Evolutionary conservation across 2,797 vertebrate genomes (phyloP), one percentile per base, ranked within the genome.

Genomic region (Lacerta viridis): DNA sequence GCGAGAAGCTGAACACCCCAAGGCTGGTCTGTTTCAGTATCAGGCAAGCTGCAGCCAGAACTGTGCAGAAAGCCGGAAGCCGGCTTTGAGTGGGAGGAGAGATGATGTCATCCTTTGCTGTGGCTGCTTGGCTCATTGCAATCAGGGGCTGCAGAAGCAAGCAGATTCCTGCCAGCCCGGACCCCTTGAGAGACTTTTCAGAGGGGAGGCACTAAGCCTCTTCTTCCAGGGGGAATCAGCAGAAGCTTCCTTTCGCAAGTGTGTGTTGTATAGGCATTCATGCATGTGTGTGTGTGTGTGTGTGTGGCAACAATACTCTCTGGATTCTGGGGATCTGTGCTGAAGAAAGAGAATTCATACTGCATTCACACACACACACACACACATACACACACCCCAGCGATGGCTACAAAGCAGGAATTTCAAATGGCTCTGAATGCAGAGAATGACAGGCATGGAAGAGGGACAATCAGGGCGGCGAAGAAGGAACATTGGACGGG

Each of bases 51-150:
- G 36, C 55, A 84, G 50, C 46, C 36, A 59, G 81, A 59, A 33
- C 76, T 2, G 82, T 33, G 76, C 59, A 8, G 83, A 79, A 79
- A 43, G 36, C 82, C 74, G 66, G 1, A 50, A 50, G 46, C 50
- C 4, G 50, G 50, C 50, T 27, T 33, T 1, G 2, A 25, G 75
- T 3, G 25, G 83, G 83, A 39, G 77, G 77, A 80, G 76, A 15
- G 41, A 85, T 86, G 84, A 89, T 20, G 33, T 85, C 88, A 89
- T 55, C 7, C 55, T 39, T 39, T 39, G 20, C 80, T 50, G n/a
- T 39, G 7, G 66, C 82, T 33, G 8, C 39, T 82, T 64, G 55
- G 69, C 68, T 61, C 17, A 5, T 1, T 11, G 76, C n/a, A 77
- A 69, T 29, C 80, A 23, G 59, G 46, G 74, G n/a, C 7, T 50